Conservation (phyloP, 2,888 invertebrate genomes). For the Strigamia maritima region DNA sequence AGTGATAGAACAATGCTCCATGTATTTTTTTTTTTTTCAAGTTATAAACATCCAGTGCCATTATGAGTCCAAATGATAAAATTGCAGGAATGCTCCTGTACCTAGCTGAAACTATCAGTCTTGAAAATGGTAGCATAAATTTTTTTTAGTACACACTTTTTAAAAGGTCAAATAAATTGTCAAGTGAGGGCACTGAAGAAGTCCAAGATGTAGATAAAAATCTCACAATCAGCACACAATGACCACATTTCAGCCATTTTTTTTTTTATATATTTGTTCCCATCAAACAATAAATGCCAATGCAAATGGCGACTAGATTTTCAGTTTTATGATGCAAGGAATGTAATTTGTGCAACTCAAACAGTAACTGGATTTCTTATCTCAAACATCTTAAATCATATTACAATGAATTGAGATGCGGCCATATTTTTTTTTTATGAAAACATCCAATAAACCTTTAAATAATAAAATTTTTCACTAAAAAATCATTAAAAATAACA, state of each 20-base stretch:
- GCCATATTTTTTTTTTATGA: not conserved
- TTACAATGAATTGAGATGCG: not conserved
- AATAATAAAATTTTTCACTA: no score
- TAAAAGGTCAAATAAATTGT: not conserved
- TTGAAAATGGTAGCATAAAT: not conserved
- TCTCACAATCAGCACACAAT: not conserved
- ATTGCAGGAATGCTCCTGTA: not conserved
- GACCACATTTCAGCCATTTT: not conserved
- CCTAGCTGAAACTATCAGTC: not conserved
- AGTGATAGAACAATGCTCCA: not conserved
- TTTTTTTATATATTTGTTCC: not conserved
- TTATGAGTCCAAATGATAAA: no score
- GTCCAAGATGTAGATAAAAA: not conserved
- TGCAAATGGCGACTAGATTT: not conserved
- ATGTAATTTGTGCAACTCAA: not conserved
- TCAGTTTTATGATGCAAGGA: not conserved
- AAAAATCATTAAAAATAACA: no score
- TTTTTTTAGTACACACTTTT: not conserved
- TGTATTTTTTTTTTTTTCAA: no score
- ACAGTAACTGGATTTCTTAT: not conserved
- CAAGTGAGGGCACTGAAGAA: not conserved
- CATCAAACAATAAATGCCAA: not conserved
- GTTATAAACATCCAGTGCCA: no score
- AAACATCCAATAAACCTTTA: no score
- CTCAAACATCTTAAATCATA: not conserved